Evolutionary conservation across 2,888 invertebrate species (phyloP).

Genomic region (Andrena bicolor): DNA sequence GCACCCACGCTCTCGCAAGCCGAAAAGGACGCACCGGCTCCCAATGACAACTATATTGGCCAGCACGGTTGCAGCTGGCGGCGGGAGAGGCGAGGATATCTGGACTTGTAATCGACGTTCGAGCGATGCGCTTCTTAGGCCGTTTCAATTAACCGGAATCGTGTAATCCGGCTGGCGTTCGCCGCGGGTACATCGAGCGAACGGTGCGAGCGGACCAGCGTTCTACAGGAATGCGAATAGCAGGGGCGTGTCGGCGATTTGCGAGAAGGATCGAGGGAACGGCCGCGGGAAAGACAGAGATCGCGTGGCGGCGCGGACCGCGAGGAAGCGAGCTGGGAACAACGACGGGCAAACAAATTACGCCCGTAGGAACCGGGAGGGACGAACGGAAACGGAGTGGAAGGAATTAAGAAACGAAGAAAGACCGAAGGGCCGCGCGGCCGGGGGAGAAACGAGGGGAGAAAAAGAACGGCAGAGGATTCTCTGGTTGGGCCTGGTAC

Average conservation of each 20-base stretch:
- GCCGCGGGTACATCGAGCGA: conserved; percentile 61
- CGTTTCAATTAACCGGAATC: conserved; percentile 78
- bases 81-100: conserved; percentile 43
- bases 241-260: conserved; percentile 75
- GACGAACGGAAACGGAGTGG: conserved; percentile 24
- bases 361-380: not conserved
- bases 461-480: conserved; percentile 64
- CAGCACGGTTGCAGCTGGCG: not conserved
- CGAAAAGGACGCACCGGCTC: not conserved
- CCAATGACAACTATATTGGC: conserved; percentile 58
- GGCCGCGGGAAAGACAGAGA: conserved; percentile 39
- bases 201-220: conserved; percentile 62
- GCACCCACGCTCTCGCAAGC: not conserved
- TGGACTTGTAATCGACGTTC: conserved; percentile 62
- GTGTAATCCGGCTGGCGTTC: conserved; percentile 72
- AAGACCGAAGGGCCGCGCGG: not conserved
- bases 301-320: conserved; percentile 20
- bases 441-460: not conserved
- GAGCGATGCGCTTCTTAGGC: conserved; percentile 58
- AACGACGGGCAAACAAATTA: conserved; percentile 50
- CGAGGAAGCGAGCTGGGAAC: conserved; percentile 34
- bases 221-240: conserved; percentile 76
- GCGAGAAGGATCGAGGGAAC: conserved; percentile 69
- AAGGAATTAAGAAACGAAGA: conserved; percentile 23
- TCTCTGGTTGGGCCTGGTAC: conserved; percentile 65